phyloP scores from a whole-genome alignment of 2,797 vertebrate species.

The Epinephelus coioides region DNA sequence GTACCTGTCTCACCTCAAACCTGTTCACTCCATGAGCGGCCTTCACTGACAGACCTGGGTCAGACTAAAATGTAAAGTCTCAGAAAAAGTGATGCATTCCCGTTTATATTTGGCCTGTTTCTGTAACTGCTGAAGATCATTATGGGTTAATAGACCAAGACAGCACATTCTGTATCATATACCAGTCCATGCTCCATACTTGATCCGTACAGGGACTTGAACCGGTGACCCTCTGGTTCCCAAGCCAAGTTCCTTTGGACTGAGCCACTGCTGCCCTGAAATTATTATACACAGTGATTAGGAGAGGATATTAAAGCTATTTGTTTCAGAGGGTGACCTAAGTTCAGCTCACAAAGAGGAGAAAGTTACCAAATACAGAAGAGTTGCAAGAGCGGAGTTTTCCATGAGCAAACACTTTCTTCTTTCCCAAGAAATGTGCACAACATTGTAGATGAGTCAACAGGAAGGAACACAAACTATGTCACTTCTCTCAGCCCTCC shows the following conservation, averaged over 20 bases:
- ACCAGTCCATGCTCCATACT: no score
- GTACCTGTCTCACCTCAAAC: slow-evolving; percentile 87
- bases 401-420: not conserved
- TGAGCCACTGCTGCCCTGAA: no score
- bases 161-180: not conserved
- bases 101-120: slow-evolving; percentile 1
- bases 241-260: no score
- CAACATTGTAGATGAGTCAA: not conserved
- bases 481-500: not conserved
- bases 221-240: no score
- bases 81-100: not conserved
- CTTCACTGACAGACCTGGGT: slow-evolving; percentile 74
- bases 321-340: not conserved
- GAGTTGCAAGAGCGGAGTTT: not conserved
- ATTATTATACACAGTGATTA: not conserved
- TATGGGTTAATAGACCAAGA: not conserved
- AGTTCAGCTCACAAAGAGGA: not conserved
- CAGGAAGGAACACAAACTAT: not conserved
- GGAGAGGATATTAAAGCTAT: not conserved
- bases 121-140: not conserved
- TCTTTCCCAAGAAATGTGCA: not conserved
- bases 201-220: no score
- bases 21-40: slow-evolving; percentile 31
- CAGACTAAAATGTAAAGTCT: slow-evolving; percentile 30
- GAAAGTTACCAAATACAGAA: not conserved